Conservation (phyloP, 2,888 invertebrate genomes). For the Tipula confusa region DNA sequence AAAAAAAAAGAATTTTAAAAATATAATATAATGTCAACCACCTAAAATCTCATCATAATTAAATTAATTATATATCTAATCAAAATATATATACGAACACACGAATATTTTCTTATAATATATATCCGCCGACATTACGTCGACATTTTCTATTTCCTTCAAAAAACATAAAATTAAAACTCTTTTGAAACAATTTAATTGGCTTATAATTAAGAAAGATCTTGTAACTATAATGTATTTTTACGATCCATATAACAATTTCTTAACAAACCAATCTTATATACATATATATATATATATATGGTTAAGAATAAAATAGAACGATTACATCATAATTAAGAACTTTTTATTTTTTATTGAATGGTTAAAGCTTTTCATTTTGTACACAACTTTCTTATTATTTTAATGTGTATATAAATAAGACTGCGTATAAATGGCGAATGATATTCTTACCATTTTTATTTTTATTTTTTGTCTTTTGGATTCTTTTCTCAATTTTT, state of each 20-base stretch:
- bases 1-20: too few species aligned
- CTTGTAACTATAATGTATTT: neutral
- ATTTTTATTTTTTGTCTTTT: too few species aligned
- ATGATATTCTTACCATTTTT: neutral
- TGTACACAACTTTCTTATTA: neutral
- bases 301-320: neutral
- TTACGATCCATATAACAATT: neutral
- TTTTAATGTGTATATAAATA: neutral
- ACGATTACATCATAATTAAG: neutral
- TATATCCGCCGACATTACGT: neutral
- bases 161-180: neutral
- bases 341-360: neutral
- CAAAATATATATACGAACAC: too few species aligned
- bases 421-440: constrained; percentile 5
- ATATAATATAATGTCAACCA: too few species aligned
- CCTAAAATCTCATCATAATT: too few species aligned
- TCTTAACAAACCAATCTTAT: neutral
- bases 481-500: neutral
- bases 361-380: neutral
- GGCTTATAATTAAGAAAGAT: neutral
- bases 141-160: neutral
- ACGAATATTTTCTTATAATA: too few species aligned
- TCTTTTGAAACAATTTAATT: neutral
- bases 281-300: neutral
- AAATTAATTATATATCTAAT: too few species aligned